Conservation (phyloP, 2,888 invertebrate genomes). For the Ecliptopera silaceata region DNA sequence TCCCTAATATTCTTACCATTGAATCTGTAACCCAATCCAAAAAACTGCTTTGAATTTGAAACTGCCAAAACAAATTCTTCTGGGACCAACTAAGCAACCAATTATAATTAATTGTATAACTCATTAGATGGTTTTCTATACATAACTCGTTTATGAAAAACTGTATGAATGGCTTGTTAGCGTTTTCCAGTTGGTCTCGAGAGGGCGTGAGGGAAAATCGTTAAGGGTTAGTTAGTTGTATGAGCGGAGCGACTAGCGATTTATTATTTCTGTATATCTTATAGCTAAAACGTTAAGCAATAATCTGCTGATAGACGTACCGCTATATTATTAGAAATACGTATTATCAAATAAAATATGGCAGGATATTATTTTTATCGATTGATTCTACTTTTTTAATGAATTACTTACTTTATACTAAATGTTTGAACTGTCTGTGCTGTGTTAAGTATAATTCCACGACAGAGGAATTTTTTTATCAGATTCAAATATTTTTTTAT, state of each 20-base stretch:
- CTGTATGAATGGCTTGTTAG: conserved; percentile 74
- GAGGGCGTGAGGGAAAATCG: conserved; percentile 57
- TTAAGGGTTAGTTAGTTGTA: conserved; percentile 39
- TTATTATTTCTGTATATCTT: too few relatives aligned
- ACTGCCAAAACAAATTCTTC: conserved; percentile 45
- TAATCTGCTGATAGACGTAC: too few relatives aligned
- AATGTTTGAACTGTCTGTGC: too few relatives aligned
- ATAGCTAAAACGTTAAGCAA: too few relatives aligned
- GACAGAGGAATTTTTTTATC: neutral
- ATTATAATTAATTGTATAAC: conserved; percentile 65
- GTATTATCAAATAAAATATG: too few relatives aligned
- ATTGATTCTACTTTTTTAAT: too few relatives aligned
- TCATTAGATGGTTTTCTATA: conserved; percentile 62
- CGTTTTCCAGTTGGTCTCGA: conserved; percentile 64
- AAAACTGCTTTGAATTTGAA: conserved; percentile 37
- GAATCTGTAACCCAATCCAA: conserved; percentile 13
- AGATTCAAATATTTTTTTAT: conserved; percentile 1
- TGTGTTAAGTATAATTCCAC: neutral
- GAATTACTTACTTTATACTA: too few relatives aligned
- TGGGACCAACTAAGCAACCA: conserved; percentile 54
- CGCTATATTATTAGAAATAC: too few relatives aligned
- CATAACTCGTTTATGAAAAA: conserved; percentile 67
- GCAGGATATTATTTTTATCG: too few relatives aligned
- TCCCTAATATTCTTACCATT: too few relatives aligned
- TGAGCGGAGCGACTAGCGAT: conserved; percentile 38